These are phyloP conservation scores for Euwallacea fornicatus DNA, from an alignment of 1,140 invertebrate genomes.

Conservation along the genomic window DNA sequence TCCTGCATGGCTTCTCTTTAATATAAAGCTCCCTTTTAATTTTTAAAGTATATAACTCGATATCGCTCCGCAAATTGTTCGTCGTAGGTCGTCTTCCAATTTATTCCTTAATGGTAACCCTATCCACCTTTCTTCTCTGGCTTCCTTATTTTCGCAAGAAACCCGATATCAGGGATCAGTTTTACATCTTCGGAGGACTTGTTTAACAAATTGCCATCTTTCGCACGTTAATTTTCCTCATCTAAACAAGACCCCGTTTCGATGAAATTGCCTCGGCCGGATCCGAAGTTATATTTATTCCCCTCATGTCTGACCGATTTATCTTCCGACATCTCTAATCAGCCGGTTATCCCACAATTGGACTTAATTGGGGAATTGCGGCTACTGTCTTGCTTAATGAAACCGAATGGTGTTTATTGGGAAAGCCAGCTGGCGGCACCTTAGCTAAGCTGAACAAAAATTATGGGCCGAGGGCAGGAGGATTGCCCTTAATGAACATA, in stretches of 20 bases:
- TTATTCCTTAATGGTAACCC: constrained; percentile 22
- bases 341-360: constrained; percentile 38
- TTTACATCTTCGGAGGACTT: neutral
- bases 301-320: constrained; percentile 14
- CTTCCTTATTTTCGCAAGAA: constrained; percentile 11
- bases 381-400: constrained; percentile 37
- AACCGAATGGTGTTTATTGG: constrained; percentile 36
- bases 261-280: neutral
- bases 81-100: constrained; percentile 7
- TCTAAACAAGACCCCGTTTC: neutral
- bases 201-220: neutral
- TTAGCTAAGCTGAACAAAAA: constrained; percentile 35
- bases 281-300: constrained; percentile 26
- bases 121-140: constrained; percentile 17
- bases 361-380: constrained; percentile 36
- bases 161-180: neutral
- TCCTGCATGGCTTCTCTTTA: constrained; percentile 15
- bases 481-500: constrained; percentile 23
- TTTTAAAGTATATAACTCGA: constrained; percentile 26
- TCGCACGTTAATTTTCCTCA: neutral
- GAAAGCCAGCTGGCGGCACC: constrained; percentile 29
- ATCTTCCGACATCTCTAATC: constrained; percentile 36
- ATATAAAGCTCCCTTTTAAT: constrained; percentile 26
- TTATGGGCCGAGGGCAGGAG: constrained; percentile 22
- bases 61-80: constrained; percentile 19